Percentiles rank a stretch among this genome's conserved stretches.
Conservation (phyloP, 2,888 invertebrate species). For the Drosophila maculinotata region DNA sequence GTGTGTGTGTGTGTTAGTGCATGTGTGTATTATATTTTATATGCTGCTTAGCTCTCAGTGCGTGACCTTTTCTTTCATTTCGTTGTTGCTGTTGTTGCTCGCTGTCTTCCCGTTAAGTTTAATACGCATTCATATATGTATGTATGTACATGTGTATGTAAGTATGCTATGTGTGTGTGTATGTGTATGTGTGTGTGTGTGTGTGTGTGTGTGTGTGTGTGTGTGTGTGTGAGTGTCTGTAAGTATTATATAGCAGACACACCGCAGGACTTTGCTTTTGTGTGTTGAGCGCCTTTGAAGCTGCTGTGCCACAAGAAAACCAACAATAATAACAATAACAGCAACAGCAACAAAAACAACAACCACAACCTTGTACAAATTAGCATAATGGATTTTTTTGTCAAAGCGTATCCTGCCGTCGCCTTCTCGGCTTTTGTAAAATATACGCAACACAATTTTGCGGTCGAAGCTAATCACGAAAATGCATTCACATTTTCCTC, state of each 20-base stretch:
- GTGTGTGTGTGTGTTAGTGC: constrained; percentile 25
- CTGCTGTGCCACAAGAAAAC: constrained; percentile 34
- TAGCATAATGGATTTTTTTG: constrained; percentile 80
- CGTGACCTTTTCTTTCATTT: constrained; percentile 79
- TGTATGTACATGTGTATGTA: background rate
- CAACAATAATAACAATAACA: constrained; percentile 30
- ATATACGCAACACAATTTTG: constrained; percentile 51
- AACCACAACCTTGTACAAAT: constrained; percentile 62
- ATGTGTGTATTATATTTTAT: constrained; percentile 64
- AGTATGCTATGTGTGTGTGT: background rate
- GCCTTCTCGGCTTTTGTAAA: constrained; percentile 52
- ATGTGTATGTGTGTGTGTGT: background rate
- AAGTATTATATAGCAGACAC: constrained; percentile 41
- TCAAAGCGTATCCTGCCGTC: constrained; percentile 52
- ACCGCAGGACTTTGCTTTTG: constrained; percentile 63
- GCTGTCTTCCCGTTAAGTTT: constrained; percentile 37
- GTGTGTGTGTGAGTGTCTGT: constrained; percentile 12
- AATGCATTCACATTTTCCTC: constrained; percentile 74
- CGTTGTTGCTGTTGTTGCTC: constrained; percentile 36
- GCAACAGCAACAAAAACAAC: constrained; percentile 17
- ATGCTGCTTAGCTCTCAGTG: constrained; percentile 79
- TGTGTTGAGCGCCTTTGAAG: constrained; percentile 66
- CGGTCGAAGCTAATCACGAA: constrained; percentile 72
- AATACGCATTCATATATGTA: constrained; percentile 9
- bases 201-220: background rate